Evolutionary conservation across 2,797 vertebrate species (phyloP).

Genomic region (Austrolebias charrua): DNA sequence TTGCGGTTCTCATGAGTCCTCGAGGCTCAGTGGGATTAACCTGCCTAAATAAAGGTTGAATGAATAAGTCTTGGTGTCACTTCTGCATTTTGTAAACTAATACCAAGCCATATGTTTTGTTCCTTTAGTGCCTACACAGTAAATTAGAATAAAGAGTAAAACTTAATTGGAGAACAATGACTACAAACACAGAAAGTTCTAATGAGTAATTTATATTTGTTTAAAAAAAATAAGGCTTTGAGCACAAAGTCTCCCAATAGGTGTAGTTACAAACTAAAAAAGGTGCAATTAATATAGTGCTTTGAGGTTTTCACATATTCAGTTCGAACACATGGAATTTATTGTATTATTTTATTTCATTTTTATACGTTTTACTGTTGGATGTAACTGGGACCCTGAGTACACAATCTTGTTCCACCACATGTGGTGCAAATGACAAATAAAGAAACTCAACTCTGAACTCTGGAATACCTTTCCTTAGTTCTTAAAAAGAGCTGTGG

Average conservation of each 20-base stretch:
- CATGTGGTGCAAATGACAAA: too few species aligned
- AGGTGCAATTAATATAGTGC: background rate
- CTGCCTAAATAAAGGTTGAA: too few species aligned
- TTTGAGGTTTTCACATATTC: background rate
- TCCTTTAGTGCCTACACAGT: constrained; percentile 26
- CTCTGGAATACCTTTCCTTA: too few species aligned
- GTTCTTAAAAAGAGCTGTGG: too few species aligned
- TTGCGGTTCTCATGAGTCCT: constrained; percentile 25
- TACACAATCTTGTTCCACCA: too few species aligned
- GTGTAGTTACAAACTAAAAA: background rate
- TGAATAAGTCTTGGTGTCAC: constrained; percentile 39
- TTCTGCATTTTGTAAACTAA: constrained; percentile 19
- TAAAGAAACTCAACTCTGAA: too few species aligned
- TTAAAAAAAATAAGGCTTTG: background rate
- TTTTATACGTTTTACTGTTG: too few species aligned
- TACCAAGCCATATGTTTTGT: constrained; percentile 37
- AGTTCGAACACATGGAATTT: background rate
- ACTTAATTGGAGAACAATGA: background rate
- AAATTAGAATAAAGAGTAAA: constrained; percentile 8
- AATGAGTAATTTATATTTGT: background rate
- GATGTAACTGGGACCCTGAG: too few species aligned
- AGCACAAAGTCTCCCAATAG: background rate
- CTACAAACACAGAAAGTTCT: background rate
- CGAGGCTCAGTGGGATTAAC: too few species aligned
- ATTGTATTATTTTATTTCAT: too few species aligned